Percentiles rank a stretch among this genome's conserved stretches.
Conservation (phyloP, 2,797 vertebrate species). For the Trichosurus vulpecula region DNA sequence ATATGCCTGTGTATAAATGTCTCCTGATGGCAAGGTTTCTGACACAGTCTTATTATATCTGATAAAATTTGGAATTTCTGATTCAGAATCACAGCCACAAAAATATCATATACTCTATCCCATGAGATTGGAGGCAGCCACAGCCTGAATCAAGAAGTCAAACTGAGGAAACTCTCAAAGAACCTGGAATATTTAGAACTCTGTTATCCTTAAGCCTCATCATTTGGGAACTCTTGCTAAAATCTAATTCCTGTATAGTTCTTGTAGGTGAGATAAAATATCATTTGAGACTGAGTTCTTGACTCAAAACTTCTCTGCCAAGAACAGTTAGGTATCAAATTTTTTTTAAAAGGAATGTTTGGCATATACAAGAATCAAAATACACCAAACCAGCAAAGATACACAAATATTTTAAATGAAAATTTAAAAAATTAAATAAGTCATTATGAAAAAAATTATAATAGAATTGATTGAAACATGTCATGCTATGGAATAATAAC, state of each 20-base stretch:
- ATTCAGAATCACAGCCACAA: background rate
- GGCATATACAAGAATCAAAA: background rate
- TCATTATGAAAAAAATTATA: constrained; percentile 20
- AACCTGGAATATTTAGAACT: background rate
- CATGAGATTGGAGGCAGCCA: background rate
- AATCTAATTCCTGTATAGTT: background rate
- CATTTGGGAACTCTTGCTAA: background rate
- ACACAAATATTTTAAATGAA: constrained; percentile 21
- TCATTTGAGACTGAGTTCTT: background rate
- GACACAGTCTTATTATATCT: background rate
- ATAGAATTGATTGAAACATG: constrained; percentile 17
- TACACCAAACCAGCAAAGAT: background rate
- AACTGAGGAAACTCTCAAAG: background rate
- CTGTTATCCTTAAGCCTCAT: background rate
- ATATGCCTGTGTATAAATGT: background rate
- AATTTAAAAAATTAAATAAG: constrained; percentile 27
- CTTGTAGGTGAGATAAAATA: background rate
- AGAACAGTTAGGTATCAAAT: background rate
- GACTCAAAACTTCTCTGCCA: background rate
- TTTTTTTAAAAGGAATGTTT: background rate
- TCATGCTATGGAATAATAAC: constrained; percentile 27
- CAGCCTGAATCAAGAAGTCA: background rate
- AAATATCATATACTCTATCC: background rate
- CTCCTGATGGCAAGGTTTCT: background rate
- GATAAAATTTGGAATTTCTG: background rate